Evolutionary conservation across 2,888 invertebrate genomes (phyloP).

Genomic region (Spilarctia lutea): DNA sequence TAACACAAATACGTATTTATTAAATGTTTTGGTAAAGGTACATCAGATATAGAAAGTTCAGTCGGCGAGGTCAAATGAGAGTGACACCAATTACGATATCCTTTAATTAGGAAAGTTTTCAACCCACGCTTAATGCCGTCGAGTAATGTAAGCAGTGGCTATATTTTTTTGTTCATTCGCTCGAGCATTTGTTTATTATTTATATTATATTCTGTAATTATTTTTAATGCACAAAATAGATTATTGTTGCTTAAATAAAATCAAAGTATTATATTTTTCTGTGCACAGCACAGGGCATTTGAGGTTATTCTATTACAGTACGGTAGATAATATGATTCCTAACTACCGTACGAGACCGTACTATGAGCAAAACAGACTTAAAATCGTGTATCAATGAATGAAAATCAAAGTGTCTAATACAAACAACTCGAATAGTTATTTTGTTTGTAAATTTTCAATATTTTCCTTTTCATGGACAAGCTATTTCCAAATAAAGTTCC

Average conservation of each 20-base stretch:
- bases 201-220: not conserved
- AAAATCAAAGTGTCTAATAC: not conserved
- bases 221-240: not conserved
- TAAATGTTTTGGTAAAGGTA: not conserved
- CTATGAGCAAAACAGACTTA: too few species aligned
- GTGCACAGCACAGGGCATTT: not conserved
- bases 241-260: not conserved
- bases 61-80: constrained; percentile 27
- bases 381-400: not conserved
- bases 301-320: not conserved
- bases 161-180: constrained; percentile 17
- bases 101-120: constrained; percentile 47
- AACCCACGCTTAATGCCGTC: constrained; percentile 35
- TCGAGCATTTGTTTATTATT: not conserved
- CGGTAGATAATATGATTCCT: too few species aligned
- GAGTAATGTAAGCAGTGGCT: constrained; percentile 18
- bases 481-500: not conserved
- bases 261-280: not conserved
- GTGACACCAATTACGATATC: constrained; percentile 39
- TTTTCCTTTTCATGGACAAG: not conserved
- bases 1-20: constrained; percentile 1
- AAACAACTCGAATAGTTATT: not conserved
- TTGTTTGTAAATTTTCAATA: not conserved
- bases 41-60: constrained; percentile 29
- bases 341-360: not conserved